A percentile compares a stretch with the other conserved stretches of the same genome.
Conservation (phyloP, 2,888 invertebrate genomes). For the Ceraclea dissimilis region DNA sequence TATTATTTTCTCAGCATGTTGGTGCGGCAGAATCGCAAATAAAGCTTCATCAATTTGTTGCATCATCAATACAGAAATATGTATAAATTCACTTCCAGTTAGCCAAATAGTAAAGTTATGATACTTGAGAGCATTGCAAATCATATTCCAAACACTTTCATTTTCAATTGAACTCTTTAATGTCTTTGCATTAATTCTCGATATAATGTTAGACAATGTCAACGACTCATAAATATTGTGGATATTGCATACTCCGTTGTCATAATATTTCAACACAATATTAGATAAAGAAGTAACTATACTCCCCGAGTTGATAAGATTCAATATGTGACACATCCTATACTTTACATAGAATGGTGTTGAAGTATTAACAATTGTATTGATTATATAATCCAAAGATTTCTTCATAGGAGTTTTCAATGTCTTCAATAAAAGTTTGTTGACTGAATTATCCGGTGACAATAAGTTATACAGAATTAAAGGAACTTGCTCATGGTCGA, state of each 20-base stretch:
- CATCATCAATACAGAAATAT: conserved; percentile 46
- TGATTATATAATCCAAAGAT: conserved; percentile 29
- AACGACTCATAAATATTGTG: conserved; percentile 47
- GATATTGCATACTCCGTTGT: conserved; percentile 31
- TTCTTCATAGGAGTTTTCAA: conserved; percentile 37
- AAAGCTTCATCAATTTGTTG: conserved; percentile 50
- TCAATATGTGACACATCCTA: conserved; percentile 41
- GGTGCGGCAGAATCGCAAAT: conserved; percentile 44
- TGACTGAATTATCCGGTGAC: conserved; percentile 45
- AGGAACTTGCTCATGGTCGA: conserved; percentile 61
- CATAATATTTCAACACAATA: conserved; percentile 32
- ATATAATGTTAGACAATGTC: conserved; percentile 47
- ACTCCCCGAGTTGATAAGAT: conserved; percentile 40
- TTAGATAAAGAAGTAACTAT: conserved; percentile 38
- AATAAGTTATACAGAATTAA: conserved; percentile 56
- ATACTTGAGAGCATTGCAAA: conserved; percentile 48
- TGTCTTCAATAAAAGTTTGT: conserved; percentile 37
- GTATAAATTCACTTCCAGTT: conserved; percentile 36
- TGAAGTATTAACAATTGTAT: conserved; percentile 34
- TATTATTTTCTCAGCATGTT: conserved; percentile 43
- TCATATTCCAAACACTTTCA: conserved; percentile 49
- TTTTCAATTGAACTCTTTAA: conserved; percentile 38
- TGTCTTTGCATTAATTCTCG: conserved; percentile 48
- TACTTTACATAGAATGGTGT: conserved; percentile 44
- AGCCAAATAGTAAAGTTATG: conserved; percentile 39